phyloP scores from a whole-genome alignment of 2,797 vertebrate genomes.

The Cirrhinus molitorella region DNA sequence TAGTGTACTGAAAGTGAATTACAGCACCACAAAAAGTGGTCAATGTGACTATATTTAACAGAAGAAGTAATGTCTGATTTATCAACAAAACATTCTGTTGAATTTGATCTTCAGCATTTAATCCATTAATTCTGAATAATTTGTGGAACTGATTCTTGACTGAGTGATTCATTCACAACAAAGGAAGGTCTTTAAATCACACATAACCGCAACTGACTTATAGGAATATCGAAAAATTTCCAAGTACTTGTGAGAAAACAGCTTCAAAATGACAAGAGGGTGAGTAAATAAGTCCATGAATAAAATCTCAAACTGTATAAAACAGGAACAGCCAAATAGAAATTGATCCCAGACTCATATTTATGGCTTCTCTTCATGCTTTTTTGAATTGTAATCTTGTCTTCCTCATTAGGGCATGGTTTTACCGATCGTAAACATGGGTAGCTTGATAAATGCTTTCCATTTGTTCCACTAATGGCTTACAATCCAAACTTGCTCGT shows the following conservation, averaged over 20 bases:
- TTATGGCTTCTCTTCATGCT: slow-evolving; percentile 19
- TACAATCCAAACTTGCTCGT: slow-evolving; percentile 20
- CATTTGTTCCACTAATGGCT: slow-evolving; percentile 48
- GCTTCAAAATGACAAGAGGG: background rate
- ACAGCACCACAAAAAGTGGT: no score
- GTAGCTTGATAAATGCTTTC: slow-evolving; percentile 40
- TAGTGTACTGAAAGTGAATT: no score
- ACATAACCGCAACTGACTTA: background rate
- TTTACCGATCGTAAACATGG: background rate
- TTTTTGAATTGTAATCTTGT: slow-evolving; percentile 29
- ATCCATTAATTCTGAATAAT: background rate
- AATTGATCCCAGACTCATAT: background rate
- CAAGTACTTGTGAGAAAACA: background rate
- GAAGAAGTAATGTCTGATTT: no score
- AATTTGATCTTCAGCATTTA: no score
- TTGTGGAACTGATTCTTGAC: background rate
- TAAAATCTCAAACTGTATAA: background rate
- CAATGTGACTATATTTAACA: no score
- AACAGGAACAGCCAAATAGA: background rate
- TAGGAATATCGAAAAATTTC: background rate
- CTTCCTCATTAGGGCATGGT: slow-evolving; percentile 35
- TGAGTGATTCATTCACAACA: background rate
- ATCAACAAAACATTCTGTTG: no score
- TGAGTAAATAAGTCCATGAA: background rate
- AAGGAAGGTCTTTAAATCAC: background rate